Evolutionary conservation across 1,140 invertebrate genomes (phyloP).

Genomic region (Brevipalpus yothersi): DNA sequence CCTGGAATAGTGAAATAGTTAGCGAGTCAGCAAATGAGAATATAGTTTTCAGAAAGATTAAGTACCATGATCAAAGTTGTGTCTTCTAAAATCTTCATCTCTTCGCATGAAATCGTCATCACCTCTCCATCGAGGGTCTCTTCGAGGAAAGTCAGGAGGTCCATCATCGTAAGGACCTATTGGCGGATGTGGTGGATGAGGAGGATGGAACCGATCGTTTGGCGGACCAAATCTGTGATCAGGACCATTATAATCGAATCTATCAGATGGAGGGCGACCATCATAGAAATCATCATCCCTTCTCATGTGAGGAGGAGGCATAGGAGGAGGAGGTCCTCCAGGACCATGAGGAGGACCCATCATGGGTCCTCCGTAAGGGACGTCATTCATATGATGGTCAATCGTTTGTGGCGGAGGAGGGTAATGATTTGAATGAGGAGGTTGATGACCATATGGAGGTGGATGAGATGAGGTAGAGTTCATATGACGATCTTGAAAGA

Average conservation of each 20-base stretch:
- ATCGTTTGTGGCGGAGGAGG: background rate
- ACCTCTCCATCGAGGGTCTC: background rate
- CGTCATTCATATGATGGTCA: background rate
- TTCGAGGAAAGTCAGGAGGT: background rate
- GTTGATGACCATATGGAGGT: background rate
- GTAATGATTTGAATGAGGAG: background rate
- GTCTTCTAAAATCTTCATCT: background rate
- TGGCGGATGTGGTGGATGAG: background rate
- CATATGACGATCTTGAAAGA: background rate
- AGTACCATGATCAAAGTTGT: background rate
- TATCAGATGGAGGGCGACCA: background rate
- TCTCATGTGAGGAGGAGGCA: background rate
- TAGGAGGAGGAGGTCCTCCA: background rate
- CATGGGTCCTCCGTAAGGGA: background rate
- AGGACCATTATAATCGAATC: background rate
- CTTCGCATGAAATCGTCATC: background rate
- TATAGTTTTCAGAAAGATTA: too few relatives aligned
- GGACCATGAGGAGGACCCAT: background rate
- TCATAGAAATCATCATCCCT: background rate
- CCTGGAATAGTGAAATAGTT: too few relatives aligned
- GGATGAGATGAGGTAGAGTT: background rate
- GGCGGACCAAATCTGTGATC: background rate
- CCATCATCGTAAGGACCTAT: background rate
- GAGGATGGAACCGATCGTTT: background rate
- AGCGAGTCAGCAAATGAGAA: too few relatives aligned